phyloP scores from a whole-genome alignment of 2,113 vertebrate genomes.

The Carlito syrichta region DNA sequence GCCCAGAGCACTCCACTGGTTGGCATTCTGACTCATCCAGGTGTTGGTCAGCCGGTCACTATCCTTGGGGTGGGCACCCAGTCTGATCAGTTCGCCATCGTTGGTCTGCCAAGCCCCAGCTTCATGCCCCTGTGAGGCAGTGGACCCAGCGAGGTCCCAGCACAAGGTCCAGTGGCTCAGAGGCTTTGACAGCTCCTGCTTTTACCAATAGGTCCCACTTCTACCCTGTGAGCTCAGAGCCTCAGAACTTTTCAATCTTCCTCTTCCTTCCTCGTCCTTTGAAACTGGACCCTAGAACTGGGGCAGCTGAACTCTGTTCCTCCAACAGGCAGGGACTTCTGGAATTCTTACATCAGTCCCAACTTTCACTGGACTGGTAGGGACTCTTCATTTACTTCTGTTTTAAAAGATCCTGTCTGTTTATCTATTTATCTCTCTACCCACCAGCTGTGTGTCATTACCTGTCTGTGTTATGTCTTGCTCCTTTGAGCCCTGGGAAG shows the following conservation, averaged over 20 bases:
- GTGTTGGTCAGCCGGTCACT: too few species aligned
- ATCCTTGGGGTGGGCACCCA: too few species aligned
- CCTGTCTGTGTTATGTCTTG: background rate
- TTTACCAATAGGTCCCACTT: background rate
- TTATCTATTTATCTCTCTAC: background rate
- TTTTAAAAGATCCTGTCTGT: background rate
- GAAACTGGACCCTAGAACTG: background rate
- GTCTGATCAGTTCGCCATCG: background rate
- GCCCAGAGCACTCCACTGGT: background rate
- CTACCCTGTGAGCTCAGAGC: background rate
- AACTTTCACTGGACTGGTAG: background rate
- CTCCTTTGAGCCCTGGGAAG: background rate
- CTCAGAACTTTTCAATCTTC: background rate
- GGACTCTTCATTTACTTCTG: background rate
- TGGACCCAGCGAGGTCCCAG: background rate
- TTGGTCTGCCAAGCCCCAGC: background rate
- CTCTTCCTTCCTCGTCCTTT: background rate
- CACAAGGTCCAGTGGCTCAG: background rate
- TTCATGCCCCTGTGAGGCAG: background rate
- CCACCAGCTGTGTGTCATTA: background rate
- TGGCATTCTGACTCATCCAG: background rate
- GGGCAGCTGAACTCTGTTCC: background rate
- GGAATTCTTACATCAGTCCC: background rate
- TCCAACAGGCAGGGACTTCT: background rate
- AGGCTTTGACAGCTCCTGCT: background rate